These are phyloP conservation scores for Psilanteris sp. DNA, from an alignment of 1,140 invertebrate genomes.

Conservation along the genomic window DNA sequence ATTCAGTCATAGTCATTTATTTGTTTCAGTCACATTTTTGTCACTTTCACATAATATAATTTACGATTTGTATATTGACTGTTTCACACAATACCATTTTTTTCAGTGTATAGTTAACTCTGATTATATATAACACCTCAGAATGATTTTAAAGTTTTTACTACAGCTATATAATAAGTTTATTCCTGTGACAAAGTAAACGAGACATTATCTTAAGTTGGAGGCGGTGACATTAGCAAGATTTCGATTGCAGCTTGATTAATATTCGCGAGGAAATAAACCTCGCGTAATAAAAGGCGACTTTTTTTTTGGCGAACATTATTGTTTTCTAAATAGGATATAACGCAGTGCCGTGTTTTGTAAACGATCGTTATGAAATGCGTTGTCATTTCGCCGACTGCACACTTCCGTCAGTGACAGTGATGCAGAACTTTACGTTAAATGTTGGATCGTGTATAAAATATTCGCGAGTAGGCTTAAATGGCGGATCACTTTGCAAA, in stretches of 20 bases:
- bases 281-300: constrained; percentile 39
- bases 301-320: constrained; percentile 11
- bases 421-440: constrained; percentile 24
- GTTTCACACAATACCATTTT: too few species aligned
- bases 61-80: too few species aligned
- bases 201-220: too few species aligned
- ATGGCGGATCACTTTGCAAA: constrained; percentile 39
- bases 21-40: too few species aligned
- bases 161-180: too few species aligned
- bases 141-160: too few species aligned
- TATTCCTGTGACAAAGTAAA: too few species aligned
- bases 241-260: constrained; percentile 9
- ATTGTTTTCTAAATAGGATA: constrained; percentile 51
- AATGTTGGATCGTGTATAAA: constrained; percentile 8
- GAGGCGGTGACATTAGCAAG: too few species aligned
- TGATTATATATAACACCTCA: too few species aligned
- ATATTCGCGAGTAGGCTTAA: constrained; percentile 21
- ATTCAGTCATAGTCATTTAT: too few species aligned
- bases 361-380: constrained; percentile 49
- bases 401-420: constrained; percentile 45
- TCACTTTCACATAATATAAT: too few species aligned
- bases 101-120: too few species aligned
- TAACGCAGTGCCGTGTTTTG: constrained; percentile 37
- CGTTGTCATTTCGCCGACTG: constrained; percentile 46
- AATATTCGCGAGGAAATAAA: constrained; percentile 10